Evolutionary conservation across 2,113 vertebrate genomes (phyloP).

Genomic region (Calidris pugnax): DNA sequence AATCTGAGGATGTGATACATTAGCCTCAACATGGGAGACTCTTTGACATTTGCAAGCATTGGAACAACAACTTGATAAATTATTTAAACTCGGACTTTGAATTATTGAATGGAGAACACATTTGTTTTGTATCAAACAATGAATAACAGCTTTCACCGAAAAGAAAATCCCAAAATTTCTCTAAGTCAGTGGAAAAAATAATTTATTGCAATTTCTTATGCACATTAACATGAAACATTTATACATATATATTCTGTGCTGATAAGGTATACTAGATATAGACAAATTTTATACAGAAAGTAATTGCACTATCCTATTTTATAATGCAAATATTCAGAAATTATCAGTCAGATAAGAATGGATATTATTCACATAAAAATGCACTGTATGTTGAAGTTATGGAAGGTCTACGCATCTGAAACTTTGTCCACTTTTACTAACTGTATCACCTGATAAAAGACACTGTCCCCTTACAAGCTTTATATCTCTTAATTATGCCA

Average conservation of each 20-base stretch:
- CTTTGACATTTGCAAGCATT: background rate
- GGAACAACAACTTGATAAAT: background rate
- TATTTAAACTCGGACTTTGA: background rate
- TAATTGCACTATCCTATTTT: slow-evolving; percentile 57
- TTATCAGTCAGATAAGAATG: slow-evolving; percentile 47
- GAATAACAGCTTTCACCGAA: background rate
- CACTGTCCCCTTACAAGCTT: background rate
- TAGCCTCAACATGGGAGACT: background rate
- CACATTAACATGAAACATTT: slow-evolving; percentile 74
- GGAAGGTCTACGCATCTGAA: background rate
- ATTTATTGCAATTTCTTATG: slow-evolving; percentile 78
- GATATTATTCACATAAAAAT: slow-evolving; percentile 50
- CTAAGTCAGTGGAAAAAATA: slow-evolving; percentile 78
- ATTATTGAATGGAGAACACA: background rate
- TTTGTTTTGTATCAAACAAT: background rate
- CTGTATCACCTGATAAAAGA: background rate
- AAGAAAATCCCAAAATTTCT: slow-evolving; percentile 7
- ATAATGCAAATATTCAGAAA: slow-evolving; percentile 69
- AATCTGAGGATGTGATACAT: background rate
- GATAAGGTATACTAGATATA: slow-evolving; percentile 60
- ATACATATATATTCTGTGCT: slow-evolving; percentile 70
- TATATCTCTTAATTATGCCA: background rate
- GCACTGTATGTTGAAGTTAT: slow-evolving; percentile 12
- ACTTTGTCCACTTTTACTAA: background rate
- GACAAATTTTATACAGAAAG: slow-evolving; percentile 70